Percentiles rank a stretch among this genome's conserved stretches.
Evolutionary conservation across 2,797 vertebrate genomes (phyloP).

Genomic region (Manis javanica): DNA sequence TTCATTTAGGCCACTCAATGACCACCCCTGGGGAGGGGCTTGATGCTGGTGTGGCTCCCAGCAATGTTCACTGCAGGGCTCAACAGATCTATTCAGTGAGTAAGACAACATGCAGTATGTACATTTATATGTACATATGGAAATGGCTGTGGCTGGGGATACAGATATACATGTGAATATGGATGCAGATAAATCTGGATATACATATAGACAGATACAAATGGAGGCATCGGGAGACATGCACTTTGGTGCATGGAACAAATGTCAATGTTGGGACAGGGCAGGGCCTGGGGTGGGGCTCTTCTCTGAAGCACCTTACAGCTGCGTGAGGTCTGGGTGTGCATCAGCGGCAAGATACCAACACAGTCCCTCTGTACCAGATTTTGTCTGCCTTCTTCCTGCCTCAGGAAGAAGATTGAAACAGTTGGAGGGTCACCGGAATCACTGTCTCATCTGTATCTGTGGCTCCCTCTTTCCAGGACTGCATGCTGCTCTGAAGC

Average conservation of each 20-base stretch:
- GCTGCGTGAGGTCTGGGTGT: background rate
- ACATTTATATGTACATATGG: background rate
- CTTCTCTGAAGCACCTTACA: background rate
- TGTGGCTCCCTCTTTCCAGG: background rate
- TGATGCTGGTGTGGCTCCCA: background rate
- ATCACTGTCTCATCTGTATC: background rate
- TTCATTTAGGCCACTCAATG: background rate
- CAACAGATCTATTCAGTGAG: background rate
- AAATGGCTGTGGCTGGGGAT: background rate
- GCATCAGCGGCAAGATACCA: background rate
- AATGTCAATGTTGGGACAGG: background rate
- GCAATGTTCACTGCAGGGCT: background rate
- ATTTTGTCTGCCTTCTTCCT: background rate
- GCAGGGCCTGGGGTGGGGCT: background rate
- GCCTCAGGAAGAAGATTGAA: constrained; percentile 7
- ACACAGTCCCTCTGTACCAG: background rate
- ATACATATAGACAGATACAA: background rate
- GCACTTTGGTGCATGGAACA: background rate
- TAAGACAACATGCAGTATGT: background rate
- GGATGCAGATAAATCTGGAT: background rate
- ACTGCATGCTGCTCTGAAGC: background rate
- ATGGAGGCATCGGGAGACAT: background rate
- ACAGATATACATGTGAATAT: no score
- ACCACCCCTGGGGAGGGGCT: background rate
- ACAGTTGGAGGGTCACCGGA: background rate